Conservation (phyloP, 2,888 invertebrate genomes). For the Agriopis aurantiaria region DNA sequence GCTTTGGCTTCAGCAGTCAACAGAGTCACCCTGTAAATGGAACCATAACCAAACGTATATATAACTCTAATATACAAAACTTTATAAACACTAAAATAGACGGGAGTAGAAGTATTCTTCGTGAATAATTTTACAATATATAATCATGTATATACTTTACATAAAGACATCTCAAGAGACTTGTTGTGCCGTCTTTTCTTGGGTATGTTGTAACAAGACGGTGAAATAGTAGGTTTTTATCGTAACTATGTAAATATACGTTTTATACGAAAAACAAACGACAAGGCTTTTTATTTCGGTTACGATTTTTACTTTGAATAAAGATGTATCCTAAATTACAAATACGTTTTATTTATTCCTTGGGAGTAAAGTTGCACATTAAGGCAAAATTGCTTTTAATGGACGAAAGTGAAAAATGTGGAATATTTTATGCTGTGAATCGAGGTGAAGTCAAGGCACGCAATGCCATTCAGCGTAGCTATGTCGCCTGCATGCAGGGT, state of each 20-base stretch:
- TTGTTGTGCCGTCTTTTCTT: slow-evolving; percentile 37
- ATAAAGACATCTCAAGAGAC: not conserved
- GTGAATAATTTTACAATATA: slow-evolving; percentile 34
- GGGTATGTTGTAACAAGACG: slow-evolving; percentile 16
- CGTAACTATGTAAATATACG: slow-evolving; percentile 72
- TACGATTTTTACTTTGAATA: slow-evolving; percentile 57
- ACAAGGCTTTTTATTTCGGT: slow-evolving; percentile 71
- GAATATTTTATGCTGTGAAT: too few relatives aligned
- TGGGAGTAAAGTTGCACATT: not conserved
- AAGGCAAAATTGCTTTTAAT: not conserved
- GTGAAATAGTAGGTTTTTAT: slow-evolving; percentile 48
- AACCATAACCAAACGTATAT: not conserved
- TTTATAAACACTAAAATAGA: slow-evolving; percentile 12
- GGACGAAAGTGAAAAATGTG: not conserved
- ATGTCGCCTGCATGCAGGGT: too few relatives aligned
- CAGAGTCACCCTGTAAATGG: slow-evolving; percentile 40
- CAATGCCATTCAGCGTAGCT: too few relatives aligned
- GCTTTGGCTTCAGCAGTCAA: slow-evolving; percentile 50
- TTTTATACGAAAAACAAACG: slow-evolving; percentile 62
- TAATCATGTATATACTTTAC: slow-evolving; percentile 12
- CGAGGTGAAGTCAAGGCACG: too few relatives aligned
- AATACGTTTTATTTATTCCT: slow-evolving; percentile 17
- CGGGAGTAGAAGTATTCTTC: slow-evolving; percentile 18
- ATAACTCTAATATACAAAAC: slow-evolving; percentile 8
- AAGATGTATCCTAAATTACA: slow-evolving; percentile 70